Conservation (phyloP, 2,888 invertebrate genomes). For the Noctua comes region DNA sequence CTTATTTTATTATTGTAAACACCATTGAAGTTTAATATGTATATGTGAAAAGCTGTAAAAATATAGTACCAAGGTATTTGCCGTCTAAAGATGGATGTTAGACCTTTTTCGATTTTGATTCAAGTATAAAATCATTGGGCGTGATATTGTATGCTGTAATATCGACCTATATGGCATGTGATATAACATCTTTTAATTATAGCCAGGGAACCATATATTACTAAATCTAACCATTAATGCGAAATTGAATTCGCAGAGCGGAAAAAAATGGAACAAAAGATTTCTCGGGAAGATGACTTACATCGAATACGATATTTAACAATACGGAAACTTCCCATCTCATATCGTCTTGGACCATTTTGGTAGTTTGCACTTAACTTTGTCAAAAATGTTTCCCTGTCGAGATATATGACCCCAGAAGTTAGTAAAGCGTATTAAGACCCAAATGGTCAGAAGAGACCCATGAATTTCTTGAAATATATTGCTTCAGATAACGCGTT, state of each 20-base stretch:
- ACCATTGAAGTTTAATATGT: slow-evolving; percentile 12
- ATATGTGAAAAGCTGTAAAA: slow-evolving; percentile 34
- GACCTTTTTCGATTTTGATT: slow-evolving; percentile 14
- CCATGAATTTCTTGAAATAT: slow-evolving; percentile 16
- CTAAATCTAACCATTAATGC: background rate
- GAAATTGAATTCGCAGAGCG: slow-evolving; percentile 17
- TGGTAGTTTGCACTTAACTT: background rate
- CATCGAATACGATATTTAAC: slow-evolving; percentile 22
- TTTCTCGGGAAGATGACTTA: slow-evolving; percentile 12
- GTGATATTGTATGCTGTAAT: slow-evolving; percentile 14
- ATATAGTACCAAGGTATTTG: slow-evolving; percentile 31
- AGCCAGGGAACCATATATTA: slow-evolving; percentile 2
- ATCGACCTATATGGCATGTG: background rate
- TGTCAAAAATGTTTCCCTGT: slow-evolving; percentile 37
- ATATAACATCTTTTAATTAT: slow-evolving; percentile 21
- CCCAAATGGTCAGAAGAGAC: background rate
- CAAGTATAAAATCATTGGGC: slow-evolving; percentile 29
- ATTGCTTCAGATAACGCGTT: background rate
- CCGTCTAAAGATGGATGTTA: slow-evolving; percentile 12
- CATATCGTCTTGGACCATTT: slow-evolving; percentile 12
- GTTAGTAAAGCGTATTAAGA: background rate
- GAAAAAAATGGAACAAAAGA: background rate
- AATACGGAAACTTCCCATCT: slow-evolving; percentile 36
- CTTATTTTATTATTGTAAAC: slow-evolving; percentile 17
- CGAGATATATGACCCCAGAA: slow-evolving; percentile 38